Conservation (phyloP, 2,888 invertebrate genomes). For the Eupithecia subumbrata region DNA sequence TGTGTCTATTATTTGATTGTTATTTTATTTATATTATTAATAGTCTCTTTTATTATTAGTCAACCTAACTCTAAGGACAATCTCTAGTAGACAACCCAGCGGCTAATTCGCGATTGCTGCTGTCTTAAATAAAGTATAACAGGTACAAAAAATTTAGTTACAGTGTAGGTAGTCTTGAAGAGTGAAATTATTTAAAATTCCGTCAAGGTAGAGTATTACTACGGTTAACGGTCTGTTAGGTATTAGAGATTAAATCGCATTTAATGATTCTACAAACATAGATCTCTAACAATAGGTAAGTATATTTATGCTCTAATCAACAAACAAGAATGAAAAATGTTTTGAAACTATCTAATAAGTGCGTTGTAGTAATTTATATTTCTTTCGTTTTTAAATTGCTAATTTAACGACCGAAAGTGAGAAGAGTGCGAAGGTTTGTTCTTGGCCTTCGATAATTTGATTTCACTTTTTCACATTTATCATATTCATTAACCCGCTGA, state of each 20-base stretch:
- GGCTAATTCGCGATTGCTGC: too few species aligned
- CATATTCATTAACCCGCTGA: background rate
- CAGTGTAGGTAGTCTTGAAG: background rate
- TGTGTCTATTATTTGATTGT: too few species aligned
- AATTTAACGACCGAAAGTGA: slow-evolving; percentile 27
- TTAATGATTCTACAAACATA: slow-evolving; percentile 3
- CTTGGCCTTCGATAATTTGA: slow-evolving; percentile 16
- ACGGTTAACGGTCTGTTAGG: background rate
- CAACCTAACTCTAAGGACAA: too few species aligned
- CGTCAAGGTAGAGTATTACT: background rate
- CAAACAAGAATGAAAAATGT: slow-evolving; percentile 4
- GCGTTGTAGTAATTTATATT: slow-evolving; percentile 18
- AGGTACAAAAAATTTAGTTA: too few species aligned
- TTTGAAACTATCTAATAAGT: slow-evolving; percentile 23
- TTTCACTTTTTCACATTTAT: slow-evolving; percentile 27
- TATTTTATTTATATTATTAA: too few species aligned
- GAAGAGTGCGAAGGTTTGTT: background rate
- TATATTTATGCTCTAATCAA: background rate
- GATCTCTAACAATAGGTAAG: background rate
- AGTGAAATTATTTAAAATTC: background rate
- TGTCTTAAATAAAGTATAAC: too few species aligned
- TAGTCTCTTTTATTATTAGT: too few species aligned
- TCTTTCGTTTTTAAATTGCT: slow-evolving; percentile 27
- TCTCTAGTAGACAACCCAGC: too few species aligned
- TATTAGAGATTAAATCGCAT: background rate